Conservation (phyloP, 2,113 vertebrate genomes). For the Stigmatopora nigra region DNA sequence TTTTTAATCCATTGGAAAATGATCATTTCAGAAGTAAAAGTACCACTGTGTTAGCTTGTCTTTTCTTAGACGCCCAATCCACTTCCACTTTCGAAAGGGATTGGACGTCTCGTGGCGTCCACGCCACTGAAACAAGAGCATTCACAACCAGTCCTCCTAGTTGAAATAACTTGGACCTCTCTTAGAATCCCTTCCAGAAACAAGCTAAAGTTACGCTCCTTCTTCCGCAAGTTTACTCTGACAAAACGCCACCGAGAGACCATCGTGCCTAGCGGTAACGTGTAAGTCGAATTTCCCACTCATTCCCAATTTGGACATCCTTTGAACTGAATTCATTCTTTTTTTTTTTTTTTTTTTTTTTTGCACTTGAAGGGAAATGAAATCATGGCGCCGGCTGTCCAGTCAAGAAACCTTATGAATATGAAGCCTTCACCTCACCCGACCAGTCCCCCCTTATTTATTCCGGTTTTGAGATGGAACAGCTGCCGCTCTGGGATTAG, state of each 20-base stretch:
- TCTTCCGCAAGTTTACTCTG: slow-evolving; percentile 4
- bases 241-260: background rate
- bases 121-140: no score
- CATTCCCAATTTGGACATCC: background rate
- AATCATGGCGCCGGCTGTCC: slow-evolving; percentile 5
- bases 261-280: background rate
- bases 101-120: no score
- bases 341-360: background rate
- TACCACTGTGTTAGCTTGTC: no score
- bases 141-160: background rate
- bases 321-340: no score
- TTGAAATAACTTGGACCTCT: background rate
- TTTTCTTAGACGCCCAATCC: no score
- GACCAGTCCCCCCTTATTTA: background rate
- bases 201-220: background rate
- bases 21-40: no score
- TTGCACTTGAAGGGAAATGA: background rate
- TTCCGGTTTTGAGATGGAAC: background rate
- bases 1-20: no score
- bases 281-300: background rate
- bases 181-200: background rate
- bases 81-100: no score
- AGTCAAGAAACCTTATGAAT: background rate
- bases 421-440: background rate
- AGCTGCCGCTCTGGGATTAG: slow-evolving; percentile 7